Percentiles rank a stretch among this genome's conserved stretches.
These are phyloP conservation scores for Pherbina coryleti DNA, from an alignment of 2,888 invertebrate genomes.

Conservation along the genomic window DNA sequence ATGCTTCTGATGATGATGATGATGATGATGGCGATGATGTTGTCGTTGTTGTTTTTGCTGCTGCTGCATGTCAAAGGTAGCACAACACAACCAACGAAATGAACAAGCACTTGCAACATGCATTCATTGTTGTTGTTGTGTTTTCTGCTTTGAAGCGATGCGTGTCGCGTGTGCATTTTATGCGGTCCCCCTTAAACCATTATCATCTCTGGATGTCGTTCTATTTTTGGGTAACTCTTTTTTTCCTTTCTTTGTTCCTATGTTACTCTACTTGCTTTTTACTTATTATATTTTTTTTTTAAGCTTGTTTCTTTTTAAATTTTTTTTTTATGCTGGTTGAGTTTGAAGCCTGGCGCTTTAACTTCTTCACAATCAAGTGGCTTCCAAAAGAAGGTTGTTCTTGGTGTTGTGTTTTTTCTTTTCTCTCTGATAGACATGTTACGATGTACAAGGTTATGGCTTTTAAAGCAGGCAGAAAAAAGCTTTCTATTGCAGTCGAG, in stretches of 20 bases:
- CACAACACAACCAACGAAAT: neutral
- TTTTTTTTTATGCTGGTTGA: neutral
- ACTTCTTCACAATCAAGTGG: neutral
- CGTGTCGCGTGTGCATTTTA: slow-evolving; percentile 24
- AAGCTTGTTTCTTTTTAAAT: neutral
- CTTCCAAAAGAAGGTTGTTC: neutral
- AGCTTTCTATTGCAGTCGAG: no score
- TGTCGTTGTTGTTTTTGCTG: neutral
- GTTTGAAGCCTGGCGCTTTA: neutral
- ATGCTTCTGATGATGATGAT: slow-evolving; percentile 1
- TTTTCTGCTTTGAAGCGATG: slow-evolving; percentile 11
- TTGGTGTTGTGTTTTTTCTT: neutral
- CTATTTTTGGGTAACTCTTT: neutral
- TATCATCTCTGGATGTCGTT: neutral
- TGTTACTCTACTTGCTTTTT: neutral
- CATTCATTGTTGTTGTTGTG: neutral
- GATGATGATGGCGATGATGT: neutral
- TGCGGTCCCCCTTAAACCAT: neutral
- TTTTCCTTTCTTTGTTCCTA: neutral
- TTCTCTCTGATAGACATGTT: no score
- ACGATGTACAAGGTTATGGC: no score
- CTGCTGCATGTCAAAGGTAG: neutral
- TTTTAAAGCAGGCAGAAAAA: no score
- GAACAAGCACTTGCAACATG: slow-evolving; percentile 1
- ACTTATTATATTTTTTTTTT: neutral